Evolutionary conservation across 2,888 invertebrate species (phyloP).

Genomic region (Erannis defoliaria): DNA sequence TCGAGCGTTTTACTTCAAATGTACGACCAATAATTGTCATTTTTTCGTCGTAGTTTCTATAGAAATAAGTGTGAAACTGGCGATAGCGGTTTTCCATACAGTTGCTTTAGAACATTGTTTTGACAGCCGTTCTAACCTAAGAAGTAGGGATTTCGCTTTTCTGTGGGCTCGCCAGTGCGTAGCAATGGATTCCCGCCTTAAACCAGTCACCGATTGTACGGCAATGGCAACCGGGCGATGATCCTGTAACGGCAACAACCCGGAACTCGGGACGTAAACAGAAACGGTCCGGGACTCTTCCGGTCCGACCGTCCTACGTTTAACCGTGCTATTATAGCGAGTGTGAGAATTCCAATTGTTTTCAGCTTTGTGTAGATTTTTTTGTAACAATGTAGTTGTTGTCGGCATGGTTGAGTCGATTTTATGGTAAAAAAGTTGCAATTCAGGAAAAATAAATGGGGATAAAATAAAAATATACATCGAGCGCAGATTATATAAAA

Average conservation of each 20-base stretch:
- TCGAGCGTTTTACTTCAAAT: too few species aligned
- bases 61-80: too few species aligned
- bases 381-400: constrained; percentile 1
- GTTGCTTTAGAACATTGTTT: too few species aligned
- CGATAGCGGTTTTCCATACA: too few species aligned
- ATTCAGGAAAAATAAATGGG: too few species aligned
- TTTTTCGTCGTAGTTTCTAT: too few species aligned
- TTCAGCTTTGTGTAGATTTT: constrained; percentile 17
- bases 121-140: too few species aligned
- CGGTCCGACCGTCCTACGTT: constrained; percentile 50
- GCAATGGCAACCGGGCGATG: constrained; percentile 58
- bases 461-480: too few species aligned
- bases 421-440: too few species aligned
- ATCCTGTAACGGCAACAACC: constrained; percentile 44
- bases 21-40: too few species aligned
- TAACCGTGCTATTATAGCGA: constrained; percentile 47
- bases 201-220: constrained; percentile 34
- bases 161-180: constrained; percentile 18
- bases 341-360: constrained; percentile 40
- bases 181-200: constrained; percentile 17
- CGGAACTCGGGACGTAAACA: constrained; percentile 35
- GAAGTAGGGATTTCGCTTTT: too few species aligned
- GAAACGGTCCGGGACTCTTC: constrained; percentile 38
- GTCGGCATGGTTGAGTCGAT: constrained; percentile 1
- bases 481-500: too few species aligned